A percentile compares a stretch with the other conserved stretches of the same genome.
phyloP scores from a whole-genome alignment of 2,888 invertebrate genomes.

The Trissoscelio sp. region DNA sequence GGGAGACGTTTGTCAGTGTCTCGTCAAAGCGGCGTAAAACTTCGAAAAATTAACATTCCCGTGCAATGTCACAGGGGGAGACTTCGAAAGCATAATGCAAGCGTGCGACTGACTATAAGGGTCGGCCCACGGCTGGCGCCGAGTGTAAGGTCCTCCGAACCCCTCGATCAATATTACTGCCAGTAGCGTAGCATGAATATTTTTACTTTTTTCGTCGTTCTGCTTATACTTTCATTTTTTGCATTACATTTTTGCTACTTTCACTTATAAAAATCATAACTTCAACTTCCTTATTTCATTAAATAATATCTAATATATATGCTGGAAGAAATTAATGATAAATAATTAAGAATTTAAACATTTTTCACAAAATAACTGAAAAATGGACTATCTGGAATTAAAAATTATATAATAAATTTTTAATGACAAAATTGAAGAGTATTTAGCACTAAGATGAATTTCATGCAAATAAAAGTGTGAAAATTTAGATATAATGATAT shows the following conservation, averaged over 20 bases:
- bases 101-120: conserved; percentile 66
- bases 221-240: neutral
- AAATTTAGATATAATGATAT: too few relatives aligned
- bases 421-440: too few relatives aligned
- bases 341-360: too few relatives aligned
- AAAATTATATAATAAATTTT: too few relatives aligned
- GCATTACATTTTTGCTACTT: neutral
- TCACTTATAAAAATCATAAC: too few relatives aligned
- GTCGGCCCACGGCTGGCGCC: conserved; percentile 68
- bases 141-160: conserved; percentile 67
- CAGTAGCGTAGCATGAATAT: conserved; percentile 66
- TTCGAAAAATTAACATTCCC: conserved; percentile 68
- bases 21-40: conserved; percentile 51
- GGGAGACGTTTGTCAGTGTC: conserved; percentile 36
- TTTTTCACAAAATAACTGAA: too few relatives aligned
- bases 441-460: too few relatives aligned
- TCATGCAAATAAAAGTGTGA: too few relatives aligned
- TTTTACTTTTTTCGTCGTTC: conserved; percentile 25
- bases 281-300: too few relatives aligned
- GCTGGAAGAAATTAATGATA: too few relatives aligned
- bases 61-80: conserved; percentile 61
- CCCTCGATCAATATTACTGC: conserved; percentile 70
- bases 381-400: too few relatives aligned
- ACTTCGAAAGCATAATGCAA: conserved; percentile 66
- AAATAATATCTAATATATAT: too few relatives aligned